A percentile compares a stretch with the other conserved stretches of the same genome.
phyloP scores from a whole-genome alignment of 2,797 vertebrate genomes.

The Meriones psammophilus region DNA sequence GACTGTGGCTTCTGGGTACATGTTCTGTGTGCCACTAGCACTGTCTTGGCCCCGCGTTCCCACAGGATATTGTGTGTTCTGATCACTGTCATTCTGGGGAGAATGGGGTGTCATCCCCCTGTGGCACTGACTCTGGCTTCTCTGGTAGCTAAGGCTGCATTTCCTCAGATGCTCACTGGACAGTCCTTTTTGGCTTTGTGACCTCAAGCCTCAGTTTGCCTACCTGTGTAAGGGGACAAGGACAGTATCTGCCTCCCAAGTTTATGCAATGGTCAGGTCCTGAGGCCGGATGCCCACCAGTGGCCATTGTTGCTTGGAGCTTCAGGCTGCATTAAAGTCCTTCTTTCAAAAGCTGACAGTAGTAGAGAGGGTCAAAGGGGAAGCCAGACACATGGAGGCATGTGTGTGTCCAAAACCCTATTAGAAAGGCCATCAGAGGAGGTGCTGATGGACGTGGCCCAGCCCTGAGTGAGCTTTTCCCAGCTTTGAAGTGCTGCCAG shows the following conservation, averaged over 20 bases:
- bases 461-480: background rate
- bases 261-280: background rate
- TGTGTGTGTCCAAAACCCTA: background rate
- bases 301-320: background rate
- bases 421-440: background rate
- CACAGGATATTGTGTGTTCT: rapidly evolving
- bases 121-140: background rate
- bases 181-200: background rate
- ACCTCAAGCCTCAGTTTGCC: background rate
- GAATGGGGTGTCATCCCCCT: background rate
- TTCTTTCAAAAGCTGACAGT: background rate
- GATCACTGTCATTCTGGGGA: rapidly evolving
- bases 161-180: background rate
- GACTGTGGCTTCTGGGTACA: rapidly evolving
- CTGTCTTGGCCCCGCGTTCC: rapidly evolving
- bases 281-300: background rate
- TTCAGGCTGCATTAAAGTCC: background rate
- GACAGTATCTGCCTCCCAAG: background rate
- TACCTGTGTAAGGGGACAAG: background rate
- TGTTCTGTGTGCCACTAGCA: rapidly evolving
- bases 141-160: background rate
- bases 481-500: background rate
- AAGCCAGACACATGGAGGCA: background rate
- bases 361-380: background rate
- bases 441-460: background rate